These are phyloP conservation scores for Aporophyla lueneburgensis DNA, from an alignment of 2,888 invertebrate genomes.

Conservation along the genomic window DNA sequence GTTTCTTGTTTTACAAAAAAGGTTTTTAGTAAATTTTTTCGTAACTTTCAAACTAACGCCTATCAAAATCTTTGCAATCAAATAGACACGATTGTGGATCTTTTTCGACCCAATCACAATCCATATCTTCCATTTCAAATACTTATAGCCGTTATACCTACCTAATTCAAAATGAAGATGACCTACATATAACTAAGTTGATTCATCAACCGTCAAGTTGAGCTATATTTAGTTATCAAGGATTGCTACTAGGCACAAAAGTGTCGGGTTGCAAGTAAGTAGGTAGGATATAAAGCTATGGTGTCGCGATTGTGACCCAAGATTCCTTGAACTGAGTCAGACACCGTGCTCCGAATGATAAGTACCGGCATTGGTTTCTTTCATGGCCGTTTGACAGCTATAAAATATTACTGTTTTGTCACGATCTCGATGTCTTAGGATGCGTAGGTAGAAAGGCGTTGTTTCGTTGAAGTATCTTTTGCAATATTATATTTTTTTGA, in stretches of 20 bases:
- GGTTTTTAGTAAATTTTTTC: neutral
- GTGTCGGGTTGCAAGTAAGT: slow-evolving; percentile 42
- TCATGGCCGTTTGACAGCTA: slow-evolving; percentile 43
- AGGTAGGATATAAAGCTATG: slow-evolving; percentile 36
- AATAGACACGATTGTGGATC: neutral
- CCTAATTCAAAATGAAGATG: slow-evolving; percentile 19
- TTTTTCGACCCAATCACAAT: too few relatives aligned
- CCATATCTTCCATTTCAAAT: neutral
- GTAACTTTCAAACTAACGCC: neutral
- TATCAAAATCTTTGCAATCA: neutral
- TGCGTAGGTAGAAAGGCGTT: slow-evolving; percentile 28
- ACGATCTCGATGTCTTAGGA: slow-evolving; percentile 36
- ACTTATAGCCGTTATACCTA: slow-evolving; percentile 6
- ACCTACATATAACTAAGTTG: neutral
- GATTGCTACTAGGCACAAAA: slow-evolving; percentile 20
- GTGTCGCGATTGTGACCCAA: slow-evolving; percentile 43
- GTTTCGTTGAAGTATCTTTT: slow-evolving; percentile 18
- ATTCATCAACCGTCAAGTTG: slow-evolving; percentile 11
- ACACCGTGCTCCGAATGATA: slow-evolving; percentile 60
- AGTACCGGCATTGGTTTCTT: slow-evolving; percentile 57
- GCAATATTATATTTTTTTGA: slow-evolving; percentile 28
- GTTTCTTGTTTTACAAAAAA: too few relatives aligned
- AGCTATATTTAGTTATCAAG: slow-evolving; percentile 14
- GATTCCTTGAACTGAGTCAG: slow-evolving; percentile 60
- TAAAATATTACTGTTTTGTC: slow-evolving; percentile 61